phyloP scores from a whole-genome alignment of 2,888 invertebrate species.

The Cremastinae sp. region DNA sequence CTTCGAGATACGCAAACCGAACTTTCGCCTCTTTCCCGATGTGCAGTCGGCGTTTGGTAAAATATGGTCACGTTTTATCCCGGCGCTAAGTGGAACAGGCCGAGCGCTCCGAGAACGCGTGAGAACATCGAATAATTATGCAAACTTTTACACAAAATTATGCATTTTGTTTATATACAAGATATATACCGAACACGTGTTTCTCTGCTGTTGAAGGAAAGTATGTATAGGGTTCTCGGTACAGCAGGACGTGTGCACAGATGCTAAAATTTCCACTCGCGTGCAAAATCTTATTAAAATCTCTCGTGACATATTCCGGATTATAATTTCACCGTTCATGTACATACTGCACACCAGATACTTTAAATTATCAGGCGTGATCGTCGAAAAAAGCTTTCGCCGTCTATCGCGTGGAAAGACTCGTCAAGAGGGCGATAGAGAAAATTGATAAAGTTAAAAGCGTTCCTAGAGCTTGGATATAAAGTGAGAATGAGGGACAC shows the following conservation, averaged over 20 bases:
- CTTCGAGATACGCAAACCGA: slow-evolving; percentile 38
- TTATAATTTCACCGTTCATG: slow-evolving; percentile 30
- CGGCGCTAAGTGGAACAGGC: slow-evolving; percentile 6
- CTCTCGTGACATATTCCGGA: not conserved
- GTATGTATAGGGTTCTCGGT: not conserved
- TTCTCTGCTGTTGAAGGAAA: no score
- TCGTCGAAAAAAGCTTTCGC: slow-evolving; percentile 14
- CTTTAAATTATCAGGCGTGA: slow-evolving; percentile 23
- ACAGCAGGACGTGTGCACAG: not conserved
- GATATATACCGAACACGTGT: no score
- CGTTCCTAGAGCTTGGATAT: slow-evolving; percentile 3
- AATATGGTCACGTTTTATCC: slow-evolving; percentile 43
- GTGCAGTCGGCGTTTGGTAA: slow-evolving; percentile 39
- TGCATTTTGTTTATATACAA: not conserved
- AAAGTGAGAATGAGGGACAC: not conserved
- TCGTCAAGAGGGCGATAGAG: not conserved
- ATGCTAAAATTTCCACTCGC: slow-evolving; percentile 31
- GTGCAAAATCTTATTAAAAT: slow-evolving; percentile 32
- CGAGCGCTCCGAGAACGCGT: slow-evolving; percentile 10
- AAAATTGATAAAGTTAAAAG: slow-evolving; percentile 14
- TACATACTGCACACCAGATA: slow-evolving; percentile 15
- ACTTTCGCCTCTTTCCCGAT: slow-evolving; percentile 31
- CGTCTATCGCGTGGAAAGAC: slow-evolving; percentile 3
- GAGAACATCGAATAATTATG: slow-evolving; percentile 37
- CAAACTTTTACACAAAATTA: slow-evolving; percentile 16